Conservation (phyloP, 2,797 vertebrate species). For the Hydrophis major region DNA sequence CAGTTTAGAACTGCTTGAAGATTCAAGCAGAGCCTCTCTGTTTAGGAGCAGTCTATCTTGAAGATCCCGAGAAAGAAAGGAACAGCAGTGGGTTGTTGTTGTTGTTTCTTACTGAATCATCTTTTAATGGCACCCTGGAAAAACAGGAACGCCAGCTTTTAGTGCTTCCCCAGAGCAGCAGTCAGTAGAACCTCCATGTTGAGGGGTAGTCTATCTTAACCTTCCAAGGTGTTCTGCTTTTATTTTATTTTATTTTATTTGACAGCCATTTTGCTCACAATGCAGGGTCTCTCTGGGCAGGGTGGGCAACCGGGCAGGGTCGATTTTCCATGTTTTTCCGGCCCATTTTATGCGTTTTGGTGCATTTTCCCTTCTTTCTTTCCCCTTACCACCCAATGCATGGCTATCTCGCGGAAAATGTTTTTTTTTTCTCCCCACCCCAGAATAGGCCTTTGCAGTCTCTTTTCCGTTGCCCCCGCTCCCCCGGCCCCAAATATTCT, state of each 20-base stretch:
- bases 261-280: neutral
- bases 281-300: neutral
- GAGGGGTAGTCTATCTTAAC: neutral
- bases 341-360: neutral
- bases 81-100: too few relatives aligned
- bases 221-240: neutral
- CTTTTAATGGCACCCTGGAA: too few relatives aligned
- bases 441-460: neutral
- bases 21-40: neutral
- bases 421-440: neutral
- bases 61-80: too few relatives aligned
- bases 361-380: neutral
- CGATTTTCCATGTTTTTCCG: neutral
- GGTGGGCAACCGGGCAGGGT: neutral
- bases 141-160: too few relatives aligned
- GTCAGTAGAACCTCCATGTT: neutral
- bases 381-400: neutral
- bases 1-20: neutral
- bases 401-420: neutral
- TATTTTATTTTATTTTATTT: neutral
- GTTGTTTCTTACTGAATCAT: too few relatives aligned
- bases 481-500: neutral
- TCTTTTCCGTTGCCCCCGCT: neutral
- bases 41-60: neutral
- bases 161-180: too few relatives aligned